Percentiles rank a stretch among this genome's conserved stretches.
These are phyloP conservation scores for Cecropterus lyciades DNA, from an alignment of 1,140 invertebrate species.

Conservation along the genomic window DNA sequence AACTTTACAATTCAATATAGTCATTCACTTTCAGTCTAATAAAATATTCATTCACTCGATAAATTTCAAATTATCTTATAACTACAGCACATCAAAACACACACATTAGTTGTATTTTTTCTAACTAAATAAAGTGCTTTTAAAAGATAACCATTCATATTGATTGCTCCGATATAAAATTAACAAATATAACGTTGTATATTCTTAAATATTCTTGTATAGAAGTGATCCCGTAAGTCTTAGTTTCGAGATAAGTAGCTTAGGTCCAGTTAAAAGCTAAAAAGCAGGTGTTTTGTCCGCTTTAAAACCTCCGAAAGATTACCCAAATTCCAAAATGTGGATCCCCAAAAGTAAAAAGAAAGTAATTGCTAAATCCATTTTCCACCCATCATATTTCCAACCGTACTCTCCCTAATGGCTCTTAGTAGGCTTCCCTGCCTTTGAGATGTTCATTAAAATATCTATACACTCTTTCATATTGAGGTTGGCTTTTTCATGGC, in stretches of 20 bases:
- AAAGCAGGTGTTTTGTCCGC: not conserved
- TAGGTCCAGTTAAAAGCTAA: not conserved
- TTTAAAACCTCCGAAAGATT: constrained; percentile 13
- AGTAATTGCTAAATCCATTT: constrained; percentile 31
- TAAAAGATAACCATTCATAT: too few species aligned
- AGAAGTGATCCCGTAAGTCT: too few species aligned
- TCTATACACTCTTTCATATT: constrained; percentile 28
- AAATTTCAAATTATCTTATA: too few species aligned
- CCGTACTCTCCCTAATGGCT: constrained; percentile 29
- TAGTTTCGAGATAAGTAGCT: not conserved
- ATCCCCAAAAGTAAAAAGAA: constrained; percentile 18
- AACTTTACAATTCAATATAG: too few species aligned
- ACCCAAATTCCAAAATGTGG: constrained; percentile 16
- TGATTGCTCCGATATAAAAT: too few species aligned
- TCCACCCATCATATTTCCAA: constrained; percentile 29
- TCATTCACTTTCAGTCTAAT: too few species aligned
- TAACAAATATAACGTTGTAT: too few species aligned
- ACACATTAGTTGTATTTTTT: too few species aligned
- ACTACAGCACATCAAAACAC: too few species aligned
- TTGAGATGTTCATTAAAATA: constrained; percentile 34
- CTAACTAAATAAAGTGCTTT: too few species aligned
- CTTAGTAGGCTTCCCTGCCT: constrained; percentile 26
- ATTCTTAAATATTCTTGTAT: too few species aligned
- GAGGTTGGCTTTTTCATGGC: constrained; percentile 31
- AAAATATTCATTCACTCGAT: too few species aligned